These are phyloP conservation scores for Drosophila atroscutellata DNA, from an alignment of 2,888 invertebrate genomes.

Conservation along the genomic window DNA sequence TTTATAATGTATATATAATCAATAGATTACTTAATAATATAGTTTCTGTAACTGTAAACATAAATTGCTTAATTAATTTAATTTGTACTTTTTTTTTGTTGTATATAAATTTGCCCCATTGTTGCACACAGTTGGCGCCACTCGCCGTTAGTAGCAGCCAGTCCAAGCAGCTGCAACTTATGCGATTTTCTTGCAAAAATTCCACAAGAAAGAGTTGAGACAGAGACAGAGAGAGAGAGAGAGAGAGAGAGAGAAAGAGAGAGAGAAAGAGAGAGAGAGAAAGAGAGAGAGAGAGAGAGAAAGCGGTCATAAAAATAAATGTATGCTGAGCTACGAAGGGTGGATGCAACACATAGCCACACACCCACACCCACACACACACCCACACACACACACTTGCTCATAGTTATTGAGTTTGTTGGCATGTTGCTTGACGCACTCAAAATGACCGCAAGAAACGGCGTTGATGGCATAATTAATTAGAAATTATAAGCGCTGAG, in stretches of 20 bases:
- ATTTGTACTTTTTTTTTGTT: background rate
- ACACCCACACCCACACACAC: constrained; percentile 3
- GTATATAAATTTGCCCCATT: constrained; percentile 17
- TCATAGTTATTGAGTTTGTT: constrained; percentile 26
- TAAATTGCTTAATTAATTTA: background rate
- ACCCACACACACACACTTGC: background rate
- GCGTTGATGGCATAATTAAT: constrained; percentile 82
- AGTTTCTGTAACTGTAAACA: no score
- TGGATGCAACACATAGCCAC: background rate
- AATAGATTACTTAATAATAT: background rate
- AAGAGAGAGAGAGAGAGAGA: constrained; percentile 20
- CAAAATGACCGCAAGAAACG: constrained; percentile 59
- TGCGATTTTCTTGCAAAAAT: constrained; percentile 72
- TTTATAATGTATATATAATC: background rate
- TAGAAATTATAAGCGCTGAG: constrained; percentile 77
- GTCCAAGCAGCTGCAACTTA: constrained; percentile 72
- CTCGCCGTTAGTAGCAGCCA: constrained; percentile 5
- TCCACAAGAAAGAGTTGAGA: constrained; percentile 46
- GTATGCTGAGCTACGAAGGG: background rate
- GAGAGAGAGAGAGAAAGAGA: background rate
- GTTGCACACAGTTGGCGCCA: constrained; percentile 28
- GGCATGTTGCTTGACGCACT: constrained; percentile 17
- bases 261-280: constrained; percentile 1
- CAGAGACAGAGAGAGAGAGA: background rate
- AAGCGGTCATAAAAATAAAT: constrained; percentile 66